A percentile compares a stretch with the other conserved stretches of the same genome.
Evolutionary conservation across 2,797 vertebrate genomes (phyloP).

Genomic region (Sebastes minor): DNA sequence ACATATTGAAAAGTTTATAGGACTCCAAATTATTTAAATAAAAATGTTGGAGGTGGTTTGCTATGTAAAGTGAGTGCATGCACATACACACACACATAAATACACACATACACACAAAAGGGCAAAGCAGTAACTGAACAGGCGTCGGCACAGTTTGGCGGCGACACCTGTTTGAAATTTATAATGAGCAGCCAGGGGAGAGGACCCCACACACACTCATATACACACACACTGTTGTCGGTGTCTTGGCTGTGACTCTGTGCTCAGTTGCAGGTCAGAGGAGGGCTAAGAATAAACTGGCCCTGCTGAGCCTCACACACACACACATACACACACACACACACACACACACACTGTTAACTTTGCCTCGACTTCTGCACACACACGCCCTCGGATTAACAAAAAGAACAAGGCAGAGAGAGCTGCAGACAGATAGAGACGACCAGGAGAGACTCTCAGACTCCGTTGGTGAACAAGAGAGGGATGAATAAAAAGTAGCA

Average conservation of each 20-base stretch:
- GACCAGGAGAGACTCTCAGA: neutral
- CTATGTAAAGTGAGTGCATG: neutral
- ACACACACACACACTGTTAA: neutral
- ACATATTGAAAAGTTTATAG: neutral
- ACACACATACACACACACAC: neutral
- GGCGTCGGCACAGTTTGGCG: constrained; percentile 53
- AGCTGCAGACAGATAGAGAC: neutral
- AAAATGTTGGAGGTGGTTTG: neutral
- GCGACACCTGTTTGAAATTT: constrained; percentile 69
- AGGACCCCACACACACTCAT: constrained; percentile 31
- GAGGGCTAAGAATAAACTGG: constrained; percentile 68
- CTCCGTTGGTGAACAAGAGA: neutral
- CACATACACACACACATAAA: neutral
- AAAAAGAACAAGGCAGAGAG: constrained; percentile 3
- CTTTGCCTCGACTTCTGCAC: constrained; percentile 28
- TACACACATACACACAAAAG: neutral
- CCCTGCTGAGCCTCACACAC: constrained; percentile 39
- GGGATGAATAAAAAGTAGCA: constrained; percentile 9
- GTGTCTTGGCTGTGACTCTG: constrained; percentile 46
- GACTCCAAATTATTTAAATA: neutral
- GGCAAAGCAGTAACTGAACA: constrained; percentile 41
- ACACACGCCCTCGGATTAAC: constrained; percentile 24
- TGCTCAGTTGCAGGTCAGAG: constrained; percentile 54
- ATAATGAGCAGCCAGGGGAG: constrained; percentile 64
- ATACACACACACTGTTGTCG: constrained; percentile 4